These are phyloP conservation scores for Drosophila jambulina DNA, from an alignment of 1,140 invertebrate species.

Conservation along the genomic window DNA sequence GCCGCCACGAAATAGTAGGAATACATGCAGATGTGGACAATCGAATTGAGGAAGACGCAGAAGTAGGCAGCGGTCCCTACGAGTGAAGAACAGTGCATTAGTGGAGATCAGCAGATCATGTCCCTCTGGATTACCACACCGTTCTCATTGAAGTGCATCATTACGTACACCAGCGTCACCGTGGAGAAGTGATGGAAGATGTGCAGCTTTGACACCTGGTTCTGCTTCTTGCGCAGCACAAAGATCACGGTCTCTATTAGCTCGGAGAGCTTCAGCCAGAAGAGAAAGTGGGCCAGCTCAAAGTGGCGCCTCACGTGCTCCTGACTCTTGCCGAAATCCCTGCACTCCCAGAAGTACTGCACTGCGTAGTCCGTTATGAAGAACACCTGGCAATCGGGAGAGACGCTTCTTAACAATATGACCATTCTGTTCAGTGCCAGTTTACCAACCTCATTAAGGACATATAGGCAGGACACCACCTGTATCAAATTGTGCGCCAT, in stretches of 20 bases:
- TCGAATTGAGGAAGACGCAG: conserved; percentile 92
- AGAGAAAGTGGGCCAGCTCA: conserved; percentile 85
- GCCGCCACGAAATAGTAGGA: conserved; percentile 92
- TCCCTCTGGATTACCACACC: conserved; percentile 24
- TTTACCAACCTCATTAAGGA: conserved; percentile 59
- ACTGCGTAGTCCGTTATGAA: conserved; percentile 38
- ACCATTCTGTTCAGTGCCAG: too few species aligned
- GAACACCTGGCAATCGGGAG: conserved; percentile 21
- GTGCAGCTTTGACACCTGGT: conserved; percentile 91
- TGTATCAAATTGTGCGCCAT: conserved; percentile 69
- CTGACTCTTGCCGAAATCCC: neutral
- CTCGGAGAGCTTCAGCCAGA: conserved; percentile 88
- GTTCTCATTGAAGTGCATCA: conserved; percentile 85
- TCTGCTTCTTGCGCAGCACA: conserved; percentile 91
- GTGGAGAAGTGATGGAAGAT: conserved; percentile 90
- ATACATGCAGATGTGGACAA: conserved; percentile 92
- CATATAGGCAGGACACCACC: conserved; percentile 68
- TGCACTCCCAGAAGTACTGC: conserved; percentile 64
- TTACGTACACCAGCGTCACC: conserved; percentile 91
- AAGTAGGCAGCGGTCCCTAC: conserved; percentile 91
- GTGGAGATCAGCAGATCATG: neutral
- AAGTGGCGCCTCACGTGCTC: conserved; percentile 36
- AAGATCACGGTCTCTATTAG: conserved; percentile 92
- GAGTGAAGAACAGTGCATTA: neutral
- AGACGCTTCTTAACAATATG: neutral